phyloP scores from a whole-genome alignment of 92 coral and sea anemone species.

The Hydrozoanthus gracilis region DNA sequence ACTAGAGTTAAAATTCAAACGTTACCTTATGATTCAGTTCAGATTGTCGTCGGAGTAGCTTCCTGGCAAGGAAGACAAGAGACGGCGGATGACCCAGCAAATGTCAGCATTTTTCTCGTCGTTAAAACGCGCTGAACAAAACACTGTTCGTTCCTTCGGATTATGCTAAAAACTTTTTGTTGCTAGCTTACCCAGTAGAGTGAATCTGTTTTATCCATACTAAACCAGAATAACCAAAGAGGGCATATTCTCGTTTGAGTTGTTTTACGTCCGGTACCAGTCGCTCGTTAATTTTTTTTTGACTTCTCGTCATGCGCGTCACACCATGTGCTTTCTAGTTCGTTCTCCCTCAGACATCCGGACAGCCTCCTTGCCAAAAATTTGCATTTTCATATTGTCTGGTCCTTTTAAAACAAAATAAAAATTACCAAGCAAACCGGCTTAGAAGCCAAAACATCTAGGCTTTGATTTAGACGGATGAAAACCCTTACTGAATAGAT shows the following conservation, averaged over 20 bases:
- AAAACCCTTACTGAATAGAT: not conserved
- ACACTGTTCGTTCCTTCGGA: too few relatives aligned
- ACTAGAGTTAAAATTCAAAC: too few relatives aligned
- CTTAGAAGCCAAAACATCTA: not conserved
- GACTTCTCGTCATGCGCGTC: not conserved
- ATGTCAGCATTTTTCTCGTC: too few relatives aligned
- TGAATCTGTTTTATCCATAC: not conserved
- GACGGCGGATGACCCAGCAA: too few relatives aligned
- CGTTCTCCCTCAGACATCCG: not conserved
- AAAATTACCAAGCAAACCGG: not conserved
- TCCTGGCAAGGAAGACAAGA: too few relatives aligned
- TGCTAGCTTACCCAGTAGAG: not conserved
- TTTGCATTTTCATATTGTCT: not conserved
- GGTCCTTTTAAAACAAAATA: not conserved
- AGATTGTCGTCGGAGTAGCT: too few relatives aligned
- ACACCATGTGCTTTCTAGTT: slow-evolving; percentile 4
- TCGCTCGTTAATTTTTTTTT: not conserved
- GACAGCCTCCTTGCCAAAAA: not conserved
- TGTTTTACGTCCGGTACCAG: not conserved
- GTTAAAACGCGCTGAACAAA: too few relatives aligned
- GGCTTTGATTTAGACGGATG: not conserved
- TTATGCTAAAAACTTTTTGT: too few relatives aligned
- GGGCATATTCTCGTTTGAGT: not conserved
- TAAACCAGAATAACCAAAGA: not conserved
- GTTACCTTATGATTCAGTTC: too few relatives aligned